These are phyloP conservation scores for Myoxocephalus aenaeus DNA, from an alignment of 2,797 vertebrate genomes.

Conservation along the genomic window DNA sequence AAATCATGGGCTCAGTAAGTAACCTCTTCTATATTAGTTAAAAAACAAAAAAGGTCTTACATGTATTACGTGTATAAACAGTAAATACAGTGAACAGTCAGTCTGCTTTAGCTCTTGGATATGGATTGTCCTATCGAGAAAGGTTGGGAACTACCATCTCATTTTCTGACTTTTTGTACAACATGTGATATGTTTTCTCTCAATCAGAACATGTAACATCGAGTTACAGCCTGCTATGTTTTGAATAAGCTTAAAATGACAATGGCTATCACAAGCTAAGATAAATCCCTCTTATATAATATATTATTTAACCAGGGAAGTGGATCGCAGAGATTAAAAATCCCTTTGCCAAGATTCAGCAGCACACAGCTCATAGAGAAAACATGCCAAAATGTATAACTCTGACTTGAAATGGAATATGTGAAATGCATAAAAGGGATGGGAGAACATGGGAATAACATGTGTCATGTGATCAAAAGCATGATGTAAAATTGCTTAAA, in stretches of 20 bases:
- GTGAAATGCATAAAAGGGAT: neutral
- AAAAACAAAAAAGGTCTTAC: conserved; percentile 16
- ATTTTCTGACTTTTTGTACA: neutral
- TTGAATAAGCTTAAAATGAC: conserved; percentile 22
- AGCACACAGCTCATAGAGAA: conserved; percentile 19
- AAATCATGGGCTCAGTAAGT: conserved; percentile 59
- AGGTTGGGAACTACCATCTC: neutral
- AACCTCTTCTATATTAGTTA: conserved; percentile 18
- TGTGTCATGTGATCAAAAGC: neutral
- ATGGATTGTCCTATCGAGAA: neutral
- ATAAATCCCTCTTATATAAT: conserved; percentile 66
- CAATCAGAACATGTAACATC: neutral
- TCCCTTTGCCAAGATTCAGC: conserved; percentile 37
- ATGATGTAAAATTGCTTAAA: neutral
- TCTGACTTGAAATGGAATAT: conserved; percentile 1
- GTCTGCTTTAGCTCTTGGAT: neutral
- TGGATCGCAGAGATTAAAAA: conserved; percentile 52
- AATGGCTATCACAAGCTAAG: conserved; percentile 28
- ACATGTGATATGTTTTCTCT: conserved; percentile 3
- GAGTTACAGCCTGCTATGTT: neutral
- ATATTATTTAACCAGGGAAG: conserved; percentile 55
- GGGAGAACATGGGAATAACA: neutral
- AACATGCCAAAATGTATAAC: neutral
- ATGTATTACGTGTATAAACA: neutral
- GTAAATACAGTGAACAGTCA: neutral